These are phyloP conservation scores for Eurytoma adleriae DNA, from an alignment of 2,888 invertebrate genomes.

Conservation along the genomic window DNA sequence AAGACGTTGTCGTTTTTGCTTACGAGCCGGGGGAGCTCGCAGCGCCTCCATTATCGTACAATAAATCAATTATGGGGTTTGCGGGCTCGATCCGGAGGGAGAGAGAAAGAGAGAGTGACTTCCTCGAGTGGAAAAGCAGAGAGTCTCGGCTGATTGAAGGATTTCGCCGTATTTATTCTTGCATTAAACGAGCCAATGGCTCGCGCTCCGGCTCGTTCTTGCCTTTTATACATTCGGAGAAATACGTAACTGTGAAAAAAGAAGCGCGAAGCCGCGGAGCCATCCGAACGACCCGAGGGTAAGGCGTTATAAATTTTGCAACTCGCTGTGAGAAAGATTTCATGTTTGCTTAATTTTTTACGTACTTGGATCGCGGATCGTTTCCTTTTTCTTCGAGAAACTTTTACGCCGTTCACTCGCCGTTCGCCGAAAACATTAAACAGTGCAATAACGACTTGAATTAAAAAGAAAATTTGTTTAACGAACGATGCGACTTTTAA, in stretches of 20 bases:
- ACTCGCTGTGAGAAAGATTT: background rate
- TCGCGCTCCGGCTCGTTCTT: background rate
- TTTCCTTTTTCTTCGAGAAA: conserved; percentile 6
- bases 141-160: conserved; percentile 40
- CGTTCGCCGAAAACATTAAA: no score
- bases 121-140: conserved; percentile 16
- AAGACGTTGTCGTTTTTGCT: conserved; percentile 47
- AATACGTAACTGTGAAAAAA: conserved; percentile 13
- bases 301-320: conserved; percentile 1
- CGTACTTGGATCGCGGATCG: background rate
- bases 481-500: no score
- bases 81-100: background rate
- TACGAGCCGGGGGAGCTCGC: conserved; percentile 2
- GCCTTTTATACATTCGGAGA: conserved; percentile 45
- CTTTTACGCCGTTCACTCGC: background rate
- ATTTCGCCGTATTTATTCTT: conserved; percentile 51
- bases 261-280: background rate
- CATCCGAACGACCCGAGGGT: background rate
- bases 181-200: conserved; percentile 48
- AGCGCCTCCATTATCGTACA: conserved; percentile 46
- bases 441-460: no score
- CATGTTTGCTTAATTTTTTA: conserved; percentile 14
- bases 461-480: no score
- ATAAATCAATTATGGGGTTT: conserved; percentile 54
- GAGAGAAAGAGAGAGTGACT: background rate